A percentile compares a stretch with the other conserved stretches of the same genome.
Evolutionary conservation across 2,113 vertebrate species (phyloP).

Genomic region (Tyrannus savana): DNA sequence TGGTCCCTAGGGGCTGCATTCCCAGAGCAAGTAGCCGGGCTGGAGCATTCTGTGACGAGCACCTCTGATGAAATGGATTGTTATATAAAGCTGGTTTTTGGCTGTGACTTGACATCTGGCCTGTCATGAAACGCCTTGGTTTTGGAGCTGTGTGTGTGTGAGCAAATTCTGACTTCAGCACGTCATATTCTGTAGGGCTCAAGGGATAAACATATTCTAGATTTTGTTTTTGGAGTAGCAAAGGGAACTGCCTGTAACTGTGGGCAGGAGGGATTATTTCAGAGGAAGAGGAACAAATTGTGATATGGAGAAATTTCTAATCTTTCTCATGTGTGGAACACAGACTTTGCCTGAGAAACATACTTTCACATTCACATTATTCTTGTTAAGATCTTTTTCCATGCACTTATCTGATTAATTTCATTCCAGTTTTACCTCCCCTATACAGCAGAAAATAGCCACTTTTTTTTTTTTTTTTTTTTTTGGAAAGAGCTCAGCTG

Average conservation of each 20-base stretch:
- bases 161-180: not conserved
- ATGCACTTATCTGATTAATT: not conserved
- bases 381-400: slow-evolving; percentile 12
- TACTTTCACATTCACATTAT: not conserved
- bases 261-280: not conserved
- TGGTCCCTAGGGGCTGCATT: not conserved
- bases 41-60: not conserved
- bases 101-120: not conserved
- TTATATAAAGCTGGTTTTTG: slow-evolving; percentile 26
- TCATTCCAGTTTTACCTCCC: not conserved
- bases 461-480: not conserved
- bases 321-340: not conserved
- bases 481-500: not conserved
- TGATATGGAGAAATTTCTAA: not conserved
- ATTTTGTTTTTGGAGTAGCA: not conserved
- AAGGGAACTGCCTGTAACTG: not conserved
- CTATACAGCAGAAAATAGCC: not conserved
- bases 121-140: not conserved
- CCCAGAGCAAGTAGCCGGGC: not conserved
- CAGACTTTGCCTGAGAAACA: not conserved
- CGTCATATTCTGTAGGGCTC: not conserved
- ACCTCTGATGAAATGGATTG: slow-evolving; percentile 17
- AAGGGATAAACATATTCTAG: not conserved
- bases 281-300: not conserved
- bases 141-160: not conserved